These are phyloP conservation scores for Artemia sp. DNA, from an alignment of 2,888 invertebrate genomes.

Conservation along the genomic window DNA sequence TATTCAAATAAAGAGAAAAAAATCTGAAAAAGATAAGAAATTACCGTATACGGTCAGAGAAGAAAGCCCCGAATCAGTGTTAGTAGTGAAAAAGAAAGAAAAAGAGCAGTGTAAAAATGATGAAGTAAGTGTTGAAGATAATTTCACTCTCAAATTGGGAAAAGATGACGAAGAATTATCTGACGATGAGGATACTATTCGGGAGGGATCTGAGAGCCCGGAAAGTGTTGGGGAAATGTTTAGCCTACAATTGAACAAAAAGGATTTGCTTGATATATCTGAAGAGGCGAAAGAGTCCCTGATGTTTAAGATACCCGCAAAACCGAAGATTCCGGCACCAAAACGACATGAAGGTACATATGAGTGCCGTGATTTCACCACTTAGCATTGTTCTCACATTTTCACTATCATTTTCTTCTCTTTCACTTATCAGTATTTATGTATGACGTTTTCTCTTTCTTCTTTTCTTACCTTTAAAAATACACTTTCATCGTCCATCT, in stretches of 20 bases:
- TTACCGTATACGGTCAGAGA: constrained; percentile 26
- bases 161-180: constrained; percentile 21
- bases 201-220: constrained; percentile 20
- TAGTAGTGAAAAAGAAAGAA: constrained; percentile 31
- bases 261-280: constrained; percentile 22
- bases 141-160: background rate
- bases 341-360: constrained; percentile 22
- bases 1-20: constrained; percentile 40
- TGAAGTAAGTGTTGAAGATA: constrained; percentile 25
- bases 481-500: too few species aligned
- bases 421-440: too few species aligned
- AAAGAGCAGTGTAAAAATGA: constrained; percentile 25
- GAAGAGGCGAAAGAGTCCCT: constrained; percentile 24
- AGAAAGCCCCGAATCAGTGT: constrained; percentile 31
- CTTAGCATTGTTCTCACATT: too few species aligned
- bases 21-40: constrained; percentile 25
- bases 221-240: constrained; percentile 26
- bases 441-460: too few species aligned
- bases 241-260: constrained; percentile 21
- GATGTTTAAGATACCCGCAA: constrained; percentile 21
- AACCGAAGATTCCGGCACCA: constrained; percentile 20
- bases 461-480: too few species aligned
- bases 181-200: constrained; percentile 22
- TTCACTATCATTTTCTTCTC: too few species aligned
- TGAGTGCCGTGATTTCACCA: background rate